Conservation (phyloP, 1,140 invertebrate species). For the Venturia canescens region DNA sequence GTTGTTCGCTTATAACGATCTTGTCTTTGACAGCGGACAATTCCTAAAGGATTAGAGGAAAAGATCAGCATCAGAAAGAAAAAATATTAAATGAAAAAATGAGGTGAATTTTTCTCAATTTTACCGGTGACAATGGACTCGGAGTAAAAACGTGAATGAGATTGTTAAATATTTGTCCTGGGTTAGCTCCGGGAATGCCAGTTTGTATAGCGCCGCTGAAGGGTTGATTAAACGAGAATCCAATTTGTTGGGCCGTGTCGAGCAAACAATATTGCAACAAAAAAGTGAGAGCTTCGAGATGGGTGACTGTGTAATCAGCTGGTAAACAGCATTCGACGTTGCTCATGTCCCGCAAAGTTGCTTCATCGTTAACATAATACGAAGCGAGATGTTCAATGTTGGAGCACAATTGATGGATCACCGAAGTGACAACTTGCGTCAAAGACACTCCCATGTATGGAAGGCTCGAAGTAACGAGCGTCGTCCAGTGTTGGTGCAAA, state of each 20-base stretch:
- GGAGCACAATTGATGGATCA: slow-evolving; percentile 89
- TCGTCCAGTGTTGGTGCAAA: slow-evolving; percentile 89
- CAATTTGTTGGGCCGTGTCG: slow-evolving; percentile 82
- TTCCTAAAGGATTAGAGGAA: neutral
- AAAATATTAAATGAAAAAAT: no score
- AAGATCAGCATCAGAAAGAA: no score
- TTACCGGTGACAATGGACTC: slow-evolving; percentile 73
- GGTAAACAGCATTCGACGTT: slow-evolving; percentile 77
- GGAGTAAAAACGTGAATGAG: slow-evolving; percentile 88
- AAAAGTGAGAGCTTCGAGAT: slow-evolving; percentile 90
- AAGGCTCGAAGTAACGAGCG: slow-evolving; percentile 86
- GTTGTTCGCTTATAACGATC: slow-evolving; percentile 69
- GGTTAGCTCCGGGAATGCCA: slow-evolving; percentile 78
- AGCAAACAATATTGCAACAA: slow-evolving; percentile 91
- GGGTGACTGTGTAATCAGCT: slow-evolving; percentile 88
- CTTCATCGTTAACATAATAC: slow-evolving; percentile 72
- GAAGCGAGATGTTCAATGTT: slow-evolving; percentile 85
- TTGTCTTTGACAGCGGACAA: slow-evolving; percentile 46
- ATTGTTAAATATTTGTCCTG: slow-evolving; percentile 88
- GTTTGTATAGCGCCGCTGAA: slow-evolving; percentile 73
- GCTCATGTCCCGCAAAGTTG: slow-evolving; percentile 66
- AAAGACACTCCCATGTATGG: slow-evolving; percentile 86
- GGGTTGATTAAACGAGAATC: slow-evolving; percentile 81
- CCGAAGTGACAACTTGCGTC: slow-evolving; percentile 85
- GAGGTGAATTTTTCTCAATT: no score